Percentiles rank a stretch among this genome's conserved stretches.
Evolutionary conservation across 2,797 vertebrate species (phyloP).

Genomic region (Rhabdomys pumilio): DNA sequence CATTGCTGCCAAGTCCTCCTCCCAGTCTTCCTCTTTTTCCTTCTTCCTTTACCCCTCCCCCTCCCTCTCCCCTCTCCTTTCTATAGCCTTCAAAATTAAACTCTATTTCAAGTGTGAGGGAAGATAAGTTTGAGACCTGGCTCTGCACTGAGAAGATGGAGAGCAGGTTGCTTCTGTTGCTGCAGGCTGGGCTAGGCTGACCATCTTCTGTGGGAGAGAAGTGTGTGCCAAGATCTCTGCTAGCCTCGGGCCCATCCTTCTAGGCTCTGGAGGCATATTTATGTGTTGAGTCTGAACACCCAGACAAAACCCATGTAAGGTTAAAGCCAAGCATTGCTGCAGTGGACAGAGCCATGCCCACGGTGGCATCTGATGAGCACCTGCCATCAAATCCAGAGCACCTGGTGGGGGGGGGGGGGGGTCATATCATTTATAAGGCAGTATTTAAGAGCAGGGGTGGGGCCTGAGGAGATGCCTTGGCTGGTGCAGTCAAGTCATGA

Average conservation of each 20-base stretch:
- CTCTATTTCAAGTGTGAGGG: slow-evolving; percentile 29
- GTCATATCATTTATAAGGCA: fast-evolving
- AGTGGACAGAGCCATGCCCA: neutral
- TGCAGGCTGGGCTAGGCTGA: fast-evolving
- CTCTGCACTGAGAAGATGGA: neutral
- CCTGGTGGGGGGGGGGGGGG: fast-evolving
- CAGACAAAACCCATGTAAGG: neutral
- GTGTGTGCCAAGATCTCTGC: fast-evolving
- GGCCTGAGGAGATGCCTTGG: too few species aligned
- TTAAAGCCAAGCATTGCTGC: neutral
- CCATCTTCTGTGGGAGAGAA: neutral
- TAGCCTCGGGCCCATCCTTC: fast-evolving
- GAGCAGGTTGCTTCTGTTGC: neutral
- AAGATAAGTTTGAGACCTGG: neutral
- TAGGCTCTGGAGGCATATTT: fast-evolving
- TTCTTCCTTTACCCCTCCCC: neutral
- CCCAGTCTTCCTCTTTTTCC: neutral
- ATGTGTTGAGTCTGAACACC: fast-evolving
- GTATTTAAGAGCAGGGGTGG: neutral
- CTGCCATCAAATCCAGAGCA: fast-evolving
- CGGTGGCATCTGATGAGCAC: neutral
- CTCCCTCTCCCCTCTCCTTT: too few species aligned
- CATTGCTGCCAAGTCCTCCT: neutral
- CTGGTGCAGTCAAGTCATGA: too few species aligned
- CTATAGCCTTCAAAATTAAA: neutral